Conservation (phyloP, 2,888 invertebrate genomes). For the Sisyra nigra region DNA sequence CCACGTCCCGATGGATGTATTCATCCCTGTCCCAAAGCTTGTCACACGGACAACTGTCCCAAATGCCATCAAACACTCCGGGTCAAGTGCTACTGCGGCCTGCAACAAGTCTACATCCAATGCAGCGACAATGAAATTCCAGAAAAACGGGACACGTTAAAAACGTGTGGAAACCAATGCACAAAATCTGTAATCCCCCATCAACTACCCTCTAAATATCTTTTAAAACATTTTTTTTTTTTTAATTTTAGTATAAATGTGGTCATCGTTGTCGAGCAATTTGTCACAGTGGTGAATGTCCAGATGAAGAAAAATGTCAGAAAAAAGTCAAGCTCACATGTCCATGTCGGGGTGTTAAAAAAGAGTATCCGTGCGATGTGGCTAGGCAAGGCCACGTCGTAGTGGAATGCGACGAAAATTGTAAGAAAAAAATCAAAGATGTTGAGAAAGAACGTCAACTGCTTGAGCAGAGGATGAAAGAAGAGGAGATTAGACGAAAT, state of each 20-base stretch:
- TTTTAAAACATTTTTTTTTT: conserved; percentile 2
- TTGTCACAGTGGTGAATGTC: conserved; percentile 61
- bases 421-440: conserved; percentile 37
- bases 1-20: conserved; percentile 54
- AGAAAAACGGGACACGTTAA: conserved; percentile 25
- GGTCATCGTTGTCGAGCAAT: conserved; percentile 63
- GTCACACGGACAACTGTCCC: conserved; percentile 59
- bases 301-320: conserved; percentile 47
- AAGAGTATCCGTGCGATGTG: conserved; percentile 51
- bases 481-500: conserved; percentile 49
- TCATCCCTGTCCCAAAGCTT: conserved; percentile 53
- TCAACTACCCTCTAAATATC: no score
- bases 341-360: conserved; percentile 58
- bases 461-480: conserved; percentile 36
- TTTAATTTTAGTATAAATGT: conserved; percentile 48
- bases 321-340: conserved; percentile 70
- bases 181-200: conserved; percentile 68
- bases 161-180: conserved; percentile 68
- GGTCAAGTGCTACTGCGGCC: conserved; percentile 66
- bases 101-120: conserved; percentile 55
- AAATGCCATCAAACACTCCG: conserved; percentile 55
- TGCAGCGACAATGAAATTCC: conserved; percentile 50
- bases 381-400: conserved; percentile 31
- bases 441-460: conserved; percentile 35
- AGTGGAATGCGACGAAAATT: conserved; percentile 47